A percentile compares a stretch with the other conserved stretches of the same genome.
Conservation (phyloP, 2,888 invertebrate genomes). For the Cheiracanthium punctorium region DNA sequence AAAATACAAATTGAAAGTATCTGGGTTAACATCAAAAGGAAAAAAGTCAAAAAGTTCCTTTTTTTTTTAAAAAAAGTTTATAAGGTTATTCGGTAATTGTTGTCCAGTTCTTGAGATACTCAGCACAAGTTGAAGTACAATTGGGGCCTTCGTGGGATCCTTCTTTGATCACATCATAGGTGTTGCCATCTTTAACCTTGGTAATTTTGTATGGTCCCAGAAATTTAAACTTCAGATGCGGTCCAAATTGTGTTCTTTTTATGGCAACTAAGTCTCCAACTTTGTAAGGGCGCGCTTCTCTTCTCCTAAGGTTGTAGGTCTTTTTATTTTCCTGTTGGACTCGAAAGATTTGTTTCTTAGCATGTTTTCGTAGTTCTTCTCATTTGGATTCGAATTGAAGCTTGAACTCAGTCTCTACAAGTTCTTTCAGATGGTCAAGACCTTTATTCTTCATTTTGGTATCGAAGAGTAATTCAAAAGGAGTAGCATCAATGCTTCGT, state of each 20-base stretch:
- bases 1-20: no score
- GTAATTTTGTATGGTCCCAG: neutral
- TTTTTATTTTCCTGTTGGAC: neutral
- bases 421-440: neutral
- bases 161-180: no score
- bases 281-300: neutral
- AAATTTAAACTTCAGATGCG: neutral
- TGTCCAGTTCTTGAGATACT: no score
- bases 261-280: neutral
- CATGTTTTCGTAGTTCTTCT: neutral
- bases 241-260: neutral
- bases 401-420: neutral
- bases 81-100: no score
- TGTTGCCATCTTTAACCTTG: no score
- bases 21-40: no score
- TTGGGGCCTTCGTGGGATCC: no score
- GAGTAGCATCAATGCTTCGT: neutral
- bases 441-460: neutral
- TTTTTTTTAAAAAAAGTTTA: no score
- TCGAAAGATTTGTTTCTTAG: neutral
- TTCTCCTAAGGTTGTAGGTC: neutral
- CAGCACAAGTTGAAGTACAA: no score
- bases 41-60: no score
- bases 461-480: neutral
- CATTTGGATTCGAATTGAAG: neutral